Percentiles rank a stretch among this genome's conserved stretches.
Conservation (phyloP, 2,888 invertebrate genomes). For the Eumerus sabulonum region DNA sequence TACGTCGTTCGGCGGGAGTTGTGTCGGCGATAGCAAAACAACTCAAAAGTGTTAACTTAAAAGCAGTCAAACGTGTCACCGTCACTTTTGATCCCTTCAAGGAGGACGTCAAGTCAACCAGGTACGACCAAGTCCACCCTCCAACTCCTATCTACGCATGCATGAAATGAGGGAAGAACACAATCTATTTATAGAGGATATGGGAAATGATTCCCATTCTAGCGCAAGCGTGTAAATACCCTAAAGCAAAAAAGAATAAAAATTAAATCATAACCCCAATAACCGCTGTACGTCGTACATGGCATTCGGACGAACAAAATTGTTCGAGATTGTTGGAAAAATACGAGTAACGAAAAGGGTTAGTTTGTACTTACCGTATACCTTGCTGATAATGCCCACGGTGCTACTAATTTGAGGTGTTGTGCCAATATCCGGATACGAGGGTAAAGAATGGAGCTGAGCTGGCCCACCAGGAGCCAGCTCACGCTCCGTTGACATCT, state of each 20-base stretch:
- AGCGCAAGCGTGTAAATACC: conserved; percentile 56
- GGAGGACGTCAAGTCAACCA: conserved; percentile 83
- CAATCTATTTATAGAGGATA: conserved; percentile 21
- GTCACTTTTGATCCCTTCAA: conserved; percentile 93
- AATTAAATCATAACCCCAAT: conserved; percentile 4
- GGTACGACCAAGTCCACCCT: conserved; percentile 79
- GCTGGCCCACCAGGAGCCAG: conserved; percentile 80
- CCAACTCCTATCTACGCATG: no score
- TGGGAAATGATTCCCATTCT: conserved; percentile 41
- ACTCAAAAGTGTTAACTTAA: conserved; percentile 85
- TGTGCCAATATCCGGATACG: conserved; percentile 80
- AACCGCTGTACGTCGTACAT: not conserved
- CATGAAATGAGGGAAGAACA: conserved; percentile 8
- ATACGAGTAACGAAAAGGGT: conserved; percentile 31
- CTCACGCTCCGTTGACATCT: conserved; percentile 82
- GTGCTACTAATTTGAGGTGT: conserved; percentile 80
- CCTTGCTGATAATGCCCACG: conserved; percentile 81
- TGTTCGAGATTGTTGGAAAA: conserved; percentile 70
- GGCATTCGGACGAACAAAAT: conserved; percentile 13
- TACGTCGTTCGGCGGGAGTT: conserved; percentile 84
- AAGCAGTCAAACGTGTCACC: conserved; percentile 87
- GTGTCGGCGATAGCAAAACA: conserved; percentile 87
- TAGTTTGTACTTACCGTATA: conserved; percentile 78
- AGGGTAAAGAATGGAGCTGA: conserved; percentile 79
- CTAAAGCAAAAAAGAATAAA: not conserved